A percentile compares a stretch with the other conserved stretches of the same genome.
These are phyloP conservation scores for Drosophila quasianomalipes DNA, from an alignment of 2,888 invertebrate species.

Conservation along the genomic window DNA sequence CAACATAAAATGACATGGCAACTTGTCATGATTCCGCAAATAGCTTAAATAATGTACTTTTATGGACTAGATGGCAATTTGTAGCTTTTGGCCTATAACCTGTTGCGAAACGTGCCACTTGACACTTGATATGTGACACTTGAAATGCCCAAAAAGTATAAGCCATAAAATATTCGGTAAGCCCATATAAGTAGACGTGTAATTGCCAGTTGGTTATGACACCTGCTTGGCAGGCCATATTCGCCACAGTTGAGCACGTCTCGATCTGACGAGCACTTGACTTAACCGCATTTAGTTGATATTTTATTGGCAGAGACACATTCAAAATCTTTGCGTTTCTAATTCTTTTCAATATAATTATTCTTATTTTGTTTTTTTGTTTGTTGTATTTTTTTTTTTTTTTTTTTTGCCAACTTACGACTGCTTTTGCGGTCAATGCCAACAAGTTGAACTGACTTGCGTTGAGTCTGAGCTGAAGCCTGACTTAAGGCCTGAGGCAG, in stretches of 20 bases:
- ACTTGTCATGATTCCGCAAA: slow-evolving; percentile 12
- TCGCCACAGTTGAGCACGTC: slow-evolving; percentile 5
- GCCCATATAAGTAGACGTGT: slow-evolving; percentile 47
- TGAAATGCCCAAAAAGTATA: slow-evolving; percentile 9
- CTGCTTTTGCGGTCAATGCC: slow-evolving; percentile 78
- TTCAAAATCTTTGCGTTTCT: slow-evolving; percentile 24
- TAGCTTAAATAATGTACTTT: slow-evolving; percentile 22
- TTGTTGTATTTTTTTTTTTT: slow-evolving; percentile 3
- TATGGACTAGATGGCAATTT: slow-evolving; percentile 45
- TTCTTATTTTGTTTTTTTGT: slow-evolving; percentile 21
- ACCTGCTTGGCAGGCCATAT: slow-evolving; percentile 55
- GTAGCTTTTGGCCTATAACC: slow-evolving; percentile 33
- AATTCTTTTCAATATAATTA: slow-evolving; percentile 38
- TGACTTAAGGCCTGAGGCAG: slow-evolving; percentile 9
- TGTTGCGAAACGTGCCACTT: slow-evolving; percentile 12
- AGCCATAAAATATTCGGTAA: slow-evolving; percentile 24
- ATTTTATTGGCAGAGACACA: slow-evolving; percentile 25
- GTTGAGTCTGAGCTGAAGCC: not conserved
- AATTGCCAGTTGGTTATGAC: slow-evolving; percentile 71
- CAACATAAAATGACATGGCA: not conserved
- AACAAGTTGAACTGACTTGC: slow-evolving; percentile 45
- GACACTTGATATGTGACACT: slow-evolving; percentile 24
- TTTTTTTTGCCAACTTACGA: slow-evolving; percentile 13
- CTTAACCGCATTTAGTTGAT: slow-evolving; percentile 12
- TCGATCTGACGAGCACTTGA: not conserved